These are phyloP conservation scores for Chaetophractus vellerosus DNA, from an alignment of 2,797 vertebrate genomes.

Conservation along the genomic window DNA sequence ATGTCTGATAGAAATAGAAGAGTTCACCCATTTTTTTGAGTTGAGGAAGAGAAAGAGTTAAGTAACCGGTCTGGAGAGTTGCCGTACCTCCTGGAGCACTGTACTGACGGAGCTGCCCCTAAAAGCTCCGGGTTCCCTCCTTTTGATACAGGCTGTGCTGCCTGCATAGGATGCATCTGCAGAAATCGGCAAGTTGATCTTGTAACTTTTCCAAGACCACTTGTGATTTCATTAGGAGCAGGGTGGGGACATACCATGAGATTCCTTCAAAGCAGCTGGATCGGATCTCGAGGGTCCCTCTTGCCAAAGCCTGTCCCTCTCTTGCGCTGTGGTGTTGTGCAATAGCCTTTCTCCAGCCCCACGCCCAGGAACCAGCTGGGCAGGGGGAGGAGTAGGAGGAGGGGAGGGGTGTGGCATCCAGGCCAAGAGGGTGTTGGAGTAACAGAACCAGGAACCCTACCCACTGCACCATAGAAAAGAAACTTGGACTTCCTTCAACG, in stretches of 20 bases:
- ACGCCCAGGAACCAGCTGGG: slow-evolving; percentile 71
- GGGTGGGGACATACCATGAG: slow-evolving; percentile 58
- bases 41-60: neutral
- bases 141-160: neutral
- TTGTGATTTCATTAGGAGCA: slow-evolving; percentile 68
- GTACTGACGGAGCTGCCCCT: neutral
- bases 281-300: slow-evolving; percentile 45
- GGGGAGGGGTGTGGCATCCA: neutral
- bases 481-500: neutral
- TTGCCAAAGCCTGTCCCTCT: slow-evolving; percentile 50
- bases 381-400: neutral
- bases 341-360: slow-evolving; percentile 33
- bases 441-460: slow-evolving; percentile 37
- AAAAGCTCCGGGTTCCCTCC: neutral
- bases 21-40: neutral
- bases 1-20: neutral
- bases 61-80: neutral
- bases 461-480: neutral
- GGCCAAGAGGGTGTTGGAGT: slow-evolving; percentile 18
- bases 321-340: slow-evolving; percentile 57
- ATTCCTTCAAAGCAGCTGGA: slow-evolving; percentile 69
- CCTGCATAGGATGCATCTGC: neutral
- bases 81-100: accelerated
- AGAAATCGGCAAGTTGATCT: slow-evolving; percentile 20
- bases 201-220: slow-evolving; percentile 63